A percentile compares a stretch with the other conserved stretches of the same genome.
phyloP scores from a whole-genome alignment of 2,113 vertebrate genomes.

The Burhinus bistriatus region DNA sequence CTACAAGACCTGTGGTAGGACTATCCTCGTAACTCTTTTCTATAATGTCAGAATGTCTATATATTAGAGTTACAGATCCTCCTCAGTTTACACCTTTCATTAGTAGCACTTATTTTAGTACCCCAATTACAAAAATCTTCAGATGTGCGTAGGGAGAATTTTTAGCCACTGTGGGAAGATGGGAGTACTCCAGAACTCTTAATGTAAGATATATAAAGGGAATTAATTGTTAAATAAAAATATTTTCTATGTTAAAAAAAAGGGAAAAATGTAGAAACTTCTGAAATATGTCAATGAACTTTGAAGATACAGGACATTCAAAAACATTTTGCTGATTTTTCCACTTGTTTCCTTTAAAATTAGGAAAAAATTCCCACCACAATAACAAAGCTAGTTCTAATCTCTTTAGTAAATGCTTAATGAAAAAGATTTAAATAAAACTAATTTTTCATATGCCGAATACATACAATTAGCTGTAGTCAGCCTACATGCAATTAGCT shows the following conservation, averaged over 20 bases:
- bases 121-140: background rate
- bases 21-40: background rate
- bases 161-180: background rate
- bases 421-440: background rate
- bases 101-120: background rate
- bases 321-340: background rate
- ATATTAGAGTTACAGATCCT: background rate
- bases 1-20: constrained; percentile 59
- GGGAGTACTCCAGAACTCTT: background rate
- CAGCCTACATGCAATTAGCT: background rate
- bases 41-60: background rate
- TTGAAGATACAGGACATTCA: background rate
- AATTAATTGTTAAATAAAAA: background rate
- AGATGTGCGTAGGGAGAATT: background rate
- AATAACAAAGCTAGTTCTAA: background rate
- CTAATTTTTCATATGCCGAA: background rate
- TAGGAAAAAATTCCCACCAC: background rate
- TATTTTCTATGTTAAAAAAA: background rate
- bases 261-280: background rate
- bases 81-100: accelerated
- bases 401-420: background rate
- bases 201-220: background rate
- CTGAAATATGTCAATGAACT: background rate
- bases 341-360: background rate
- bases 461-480: background rate